Percentiles rank a stretch among this genome's conserved stretches.
Evolutionary conservation across 1,140 invertebrate species (phyloP).

Genomic region (Drosophila teissieri): DNA sequence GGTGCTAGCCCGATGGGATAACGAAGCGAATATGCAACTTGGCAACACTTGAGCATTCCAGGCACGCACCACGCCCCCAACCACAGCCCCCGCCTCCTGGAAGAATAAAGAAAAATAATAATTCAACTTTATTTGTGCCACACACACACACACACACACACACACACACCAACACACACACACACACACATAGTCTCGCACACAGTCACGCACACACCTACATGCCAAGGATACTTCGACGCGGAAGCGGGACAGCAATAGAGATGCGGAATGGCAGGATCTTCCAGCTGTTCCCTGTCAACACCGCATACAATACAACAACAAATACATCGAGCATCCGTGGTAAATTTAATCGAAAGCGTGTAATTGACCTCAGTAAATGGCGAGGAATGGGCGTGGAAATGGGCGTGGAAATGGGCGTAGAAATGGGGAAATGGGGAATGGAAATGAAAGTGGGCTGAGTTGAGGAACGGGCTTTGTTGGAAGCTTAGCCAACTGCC

Average conservation of each 20-base stretch:
- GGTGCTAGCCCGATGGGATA: slow-evolving; percentile 53
- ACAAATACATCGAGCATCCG: slow-evolving; percentile 36
- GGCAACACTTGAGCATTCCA: slow-evolving; percentile 77
- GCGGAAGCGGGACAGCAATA: slow-evolving; percentile 5
- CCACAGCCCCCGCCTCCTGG: slow-evolving; percentile 22
- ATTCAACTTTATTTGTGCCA: slow-evolving; percentile 82
- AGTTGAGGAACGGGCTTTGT: slow-evolving; percentile 56
- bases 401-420: slow-evolving; percentile 54
- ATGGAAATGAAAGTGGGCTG: slow-evolving; percentile 33
- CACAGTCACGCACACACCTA: slow-evolving; percentile 11
- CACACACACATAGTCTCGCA: slow-evolving; percentile 21
- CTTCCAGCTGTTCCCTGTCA: slow-evolving; percentile 76
- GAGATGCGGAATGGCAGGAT: slow-evolving; percentile 33
- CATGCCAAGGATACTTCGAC: slow-evolving; percentile 35
- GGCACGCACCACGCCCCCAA: slow-evolving; percentile 65
- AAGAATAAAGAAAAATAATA: slow-evolving; percentile 81
- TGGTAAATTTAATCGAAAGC: slow-evolving; percentile 82
- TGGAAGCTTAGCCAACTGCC: slow-evolving; percentile 79
- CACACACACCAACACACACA: slow-evolving; percentile 33
- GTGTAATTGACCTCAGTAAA: slow-evolving; percentile 82
- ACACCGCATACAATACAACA: slow-evolving; percentile 53
- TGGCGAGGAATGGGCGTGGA: slow-evolving; percentile 61
- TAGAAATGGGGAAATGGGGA: slow-evolving; percentile 13
- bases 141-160: slow-evolving; percentile 29
- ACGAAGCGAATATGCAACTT: slow-evolving; percentile 72